Percentiles rank a stretch among this genome's conserved stretches.
phyloP scores from a whole-genome alignment of 2,888 invertebrate species.

The Hirtodrosophila alboralis region DNA sequence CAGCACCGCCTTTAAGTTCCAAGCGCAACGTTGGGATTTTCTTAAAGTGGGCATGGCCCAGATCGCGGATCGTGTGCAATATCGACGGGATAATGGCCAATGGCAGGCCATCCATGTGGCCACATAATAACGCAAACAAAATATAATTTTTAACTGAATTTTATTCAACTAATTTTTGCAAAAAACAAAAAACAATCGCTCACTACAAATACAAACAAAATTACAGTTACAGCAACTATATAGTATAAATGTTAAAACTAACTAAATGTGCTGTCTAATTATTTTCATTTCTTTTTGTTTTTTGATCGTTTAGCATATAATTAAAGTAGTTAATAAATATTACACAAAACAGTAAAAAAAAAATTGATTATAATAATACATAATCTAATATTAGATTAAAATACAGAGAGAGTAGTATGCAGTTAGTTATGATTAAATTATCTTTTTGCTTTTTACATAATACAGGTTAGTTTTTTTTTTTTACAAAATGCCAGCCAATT shows the following conservation, averaged over 20 bases:
- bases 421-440: slow-evolving; percentile 53
- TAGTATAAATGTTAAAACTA: slow-evolving; percentile 41
- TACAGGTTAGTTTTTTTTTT: slow-evolving; percentile 47
- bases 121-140: slow-evolving; percentile 52
- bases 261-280: slow-evolving; percentile 36
- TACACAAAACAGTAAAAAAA: slow-evolving; percentile 76
- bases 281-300: slow-evolving; percentile 11
- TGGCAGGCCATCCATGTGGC: slow-evolving; percentile 80
- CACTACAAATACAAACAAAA: slow-evolving; percentile 61
- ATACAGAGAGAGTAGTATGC: slow-evolving; percentile 37
- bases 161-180: slow-evolving; percentile 56
- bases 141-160: slow-evolving; percentile 24
- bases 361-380: slow-evolving; percentile 41
- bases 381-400: slow-evolving; percentile 32
- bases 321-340: slow-evolving; percentile 77
- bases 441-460: slow-evolving; percentile 45
- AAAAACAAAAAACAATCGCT: slow-evolving; percentile 67
- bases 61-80: slow-evolving; percentile 82
- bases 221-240: slow-evolving; percentile 43
- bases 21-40: slow-evolving; percentile 80
- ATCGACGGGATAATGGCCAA: slow-evolving; percentile 42
- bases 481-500: slow-evolving; percentile 22
- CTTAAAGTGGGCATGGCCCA: slow-evolving; percentile 66
- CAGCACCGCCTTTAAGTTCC: slow-evolving; percentile 81
- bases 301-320: slow-evolving; percentile 45